phyloP scores from a whole-genome alignment of 2,797 vertebrate species.

The Sebastes vulpes region DNA sequence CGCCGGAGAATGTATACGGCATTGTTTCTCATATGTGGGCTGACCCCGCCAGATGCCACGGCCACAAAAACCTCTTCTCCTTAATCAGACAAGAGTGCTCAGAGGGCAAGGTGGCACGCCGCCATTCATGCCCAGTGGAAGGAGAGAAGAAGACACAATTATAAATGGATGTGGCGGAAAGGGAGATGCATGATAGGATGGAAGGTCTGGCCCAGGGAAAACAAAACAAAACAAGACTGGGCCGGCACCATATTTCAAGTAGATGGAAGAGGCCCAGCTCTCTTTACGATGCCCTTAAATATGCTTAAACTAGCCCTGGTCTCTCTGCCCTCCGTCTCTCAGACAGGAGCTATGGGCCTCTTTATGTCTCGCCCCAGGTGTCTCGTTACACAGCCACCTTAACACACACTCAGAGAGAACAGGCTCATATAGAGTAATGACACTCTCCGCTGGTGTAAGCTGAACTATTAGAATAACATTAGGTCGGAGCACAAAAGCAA shows the following conservation, averaged over 20 bases:
- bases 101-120: constrained; percentile 83
- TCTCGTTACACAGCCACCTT: constrained; percentile 74
- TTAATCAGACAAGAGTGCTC: constrained; percentile 84
- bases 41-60: constrained; percentile 82
- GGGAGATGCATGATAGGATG: constrained; percentile 20
- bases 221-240: constrained; percentile 50
- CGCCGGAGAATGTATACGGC: constrained; percentile 66
- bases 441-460: constrained; percentile 63
- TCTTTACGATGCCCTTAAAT: constrained; percentile 74
- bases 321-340: constrained; percentile 35
- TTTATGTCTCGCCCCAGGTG: constrained; percentile 76
- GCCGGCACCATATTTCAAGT: constrained; percentile 56
- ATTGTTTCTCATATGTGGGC: constrained; percentile 76
- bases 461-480: constrained; percentile 79
- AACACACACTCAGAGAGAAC: constrained; percentile 57
- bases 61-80: constrained; percentile 81
- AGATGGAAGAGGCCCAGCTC: constrained; percentile 54
- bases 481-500: constrained; percentile 49
- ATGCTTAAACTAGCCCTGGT: constrained; percentile 66
- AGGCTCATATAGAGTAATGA: constrained; percentile 71
- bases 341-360: constrained; percentile 67
- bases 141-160: constrained; percentile 4
- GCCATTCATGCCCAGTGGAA: constrained; percentile 70
- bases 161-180: constrained; percentile 1
- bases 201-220: constrained; percentile 23